phyloP scores from a whole-genome alignment of 2,797 vertebrate species.

The Onychomys leucogaster region DNA sequence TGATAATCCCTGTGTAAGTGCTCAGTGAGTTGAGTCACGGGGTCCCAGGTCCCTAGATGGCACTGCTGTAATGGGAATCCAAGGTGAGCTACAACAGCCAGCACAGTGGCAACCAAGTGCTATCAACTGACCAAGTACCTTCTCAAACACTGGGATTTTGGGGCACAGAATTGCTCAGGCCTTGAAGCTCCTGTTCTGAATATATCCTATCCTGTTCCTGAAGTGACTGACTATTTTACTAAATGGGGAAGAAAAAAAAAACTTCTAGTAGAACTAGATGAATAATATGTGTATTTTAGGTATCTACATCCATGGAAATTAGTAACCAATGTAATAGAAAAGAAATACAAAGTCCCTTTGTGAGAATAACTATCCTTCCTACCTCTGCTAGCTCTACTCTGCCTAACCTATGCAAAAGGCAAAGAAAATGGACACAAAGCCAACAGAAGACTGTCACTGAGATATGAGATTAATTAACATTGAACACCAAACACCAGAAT shows the following conservation, averaged over 20 bases:
- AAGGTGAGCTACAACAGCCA: neutral
- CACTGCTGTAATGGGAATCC: neutral
- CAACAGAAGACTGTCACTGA: neutral
- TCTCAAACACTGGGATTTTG: neutral
- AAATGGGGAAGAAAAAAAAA: neutral
- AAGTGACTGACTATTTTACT: neutral
- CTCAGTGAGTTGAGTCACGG: neutral
- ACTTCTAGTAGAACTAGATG: neutral
- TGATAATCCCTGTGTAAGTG: conserved; percentile 26
- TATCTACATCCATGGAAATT: neutral
- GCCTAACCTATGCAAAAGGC: neutral
- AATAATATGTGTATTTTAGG: neutral
- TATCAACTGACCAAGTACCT: neutral
- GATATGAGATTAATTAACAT: neutral
- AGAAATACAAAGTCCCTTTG: neutral
- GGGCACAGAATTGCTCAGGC: neutral
- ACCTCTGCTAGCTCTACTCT: neutral
- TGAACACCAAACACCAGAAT: neutral
- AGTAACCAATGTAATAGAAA: conserved; percentile 20
- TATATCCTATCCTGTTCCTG: neutral
- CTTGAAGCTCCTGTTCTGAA: neutral
- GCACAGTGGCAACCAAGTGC: neutral
- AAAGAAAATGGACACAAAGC: neutral
- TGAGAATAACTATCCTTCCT: neutral
- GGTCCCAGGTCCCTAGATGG: neutral